phyloP scores from a whole-genome alignment of 1,140 invertebrate genomes.

The Hypsibius dujardini region DNA sequence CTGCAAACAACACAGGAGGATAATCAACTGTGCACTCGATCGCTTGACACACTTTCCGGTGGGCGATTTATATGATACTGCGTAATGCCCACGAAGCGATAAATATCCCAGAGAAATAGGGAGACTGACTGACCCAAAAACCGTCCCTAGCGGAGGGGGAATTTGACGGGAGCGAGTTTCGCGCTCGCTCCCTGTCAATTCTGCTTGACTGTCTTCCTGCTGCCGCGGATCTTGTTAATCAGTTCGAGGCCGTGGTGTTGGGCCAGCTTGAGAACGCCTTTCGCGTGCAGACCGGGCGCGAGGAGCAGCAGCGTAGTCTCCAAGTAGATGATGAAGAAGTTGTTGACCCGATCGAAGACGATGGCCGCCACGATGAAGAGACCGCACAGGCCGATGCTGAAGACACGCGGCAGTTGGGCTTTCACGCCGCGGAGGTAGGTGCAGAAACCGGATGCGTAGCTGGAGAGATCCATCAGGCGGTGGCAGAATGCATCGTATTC shows the following conservation, averaged over 20 bases:
- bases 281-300: not conserved
- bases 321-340: not conserved
- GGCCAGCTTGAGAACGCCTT: not conserved
- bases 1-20: too few relatives aligned
- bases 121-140: too few relatives aligned
- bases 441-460: not conserved
- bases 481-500: not conserved
- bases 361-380: slow-evolving; percentile 1
- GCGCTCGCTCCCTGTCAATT: too few relatives aligned
- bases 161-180: too few relatives aligned
- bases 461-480: not conserved
- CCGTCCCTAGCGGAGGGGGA: too few relatives aligned
- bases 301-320: not conserved
- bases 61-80: too few relatives aligned
- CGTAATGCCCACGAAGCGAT: too few relatives aligned
- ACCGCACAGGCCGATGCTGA: not conserved
- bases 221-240: not conserved
- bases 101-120: too few relatives aligned
- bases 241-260: not conserved
- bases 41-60: too few relatives aligned
- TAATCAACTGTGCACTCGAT: too few relatives aligned
- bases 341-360: slow-evolving; percentile 5
- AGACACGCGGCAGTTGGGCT: not conserved
- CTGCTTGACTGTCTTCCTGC: not conserved
- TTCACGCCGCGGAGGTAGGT: not conserved